Conservation (phyloP, 1,140 invertebrate species). For the Drosophila dunni region DNA sequence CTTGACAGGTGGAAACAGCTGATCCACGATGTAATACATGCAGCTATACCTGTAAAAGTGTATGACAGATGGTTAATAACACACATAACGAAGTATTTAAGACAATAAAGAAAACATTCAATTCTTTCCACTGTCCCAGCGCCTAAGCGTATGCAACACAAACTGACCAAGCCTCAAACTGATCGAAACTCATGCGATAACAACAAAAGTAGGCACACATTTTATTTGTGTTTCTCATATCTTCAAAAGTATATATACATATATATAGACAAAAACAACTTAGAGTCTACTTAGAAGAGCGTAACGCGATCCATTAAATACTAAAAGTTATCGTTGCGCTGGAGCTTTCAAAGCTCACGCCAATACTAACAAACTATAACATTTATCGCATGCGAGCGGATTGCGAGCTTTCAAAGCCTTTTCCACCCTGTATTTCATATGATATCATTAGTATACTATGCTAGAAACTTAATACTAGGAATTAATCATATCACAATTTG, state of each 20-base stretch:
- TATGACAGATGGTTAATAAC: background rate
- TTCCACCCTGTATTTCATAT: background rate
- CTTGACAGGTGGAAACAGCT: constrained; percentile 93
- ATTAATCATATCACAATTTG: constrained; percentile 59
- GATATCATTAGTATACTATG: constrained; percentile 1
- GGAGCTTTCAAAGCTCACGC: constrained; percentile 24
- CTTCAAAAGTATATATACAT: too few species aligned
- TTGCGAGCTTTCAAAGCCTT: constrained; percentile 21
- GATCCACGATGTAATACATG: constrained; percentile 96
- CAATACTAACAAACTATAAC: constrained; percentile 15
- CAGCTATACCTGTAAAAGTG: constrained; percentile 91
- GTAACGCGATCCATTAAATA: constrained; percentile 1
- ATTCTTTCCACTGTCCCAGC: constrained; percentile 6
- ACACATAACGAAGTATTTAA: background rate
- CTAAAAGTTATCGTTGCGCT: background rate
- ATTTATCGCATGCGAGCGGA: constrained; percentile 14
- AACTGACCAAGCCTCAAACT: constrained; percentile 33
- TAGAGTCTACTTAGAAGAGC: constrained; percentile 9
- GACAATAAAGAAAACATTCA: constrained; percentile 8
- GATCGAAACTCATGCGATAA: constrained; percentile 35
- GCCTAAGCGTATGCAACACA: constrained; percentile 47
- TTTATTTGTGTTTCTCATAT: constrained; percentile 50
- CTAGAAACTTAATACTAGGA: constrained; percentile 24
- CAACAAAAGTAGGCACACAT: constrained; percentile 47
- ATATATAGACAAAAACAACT: constrained; percentile 27